Conservation (phyloP, 2,113 vertebrate species). For the Eublepharis macularius region DNA sequence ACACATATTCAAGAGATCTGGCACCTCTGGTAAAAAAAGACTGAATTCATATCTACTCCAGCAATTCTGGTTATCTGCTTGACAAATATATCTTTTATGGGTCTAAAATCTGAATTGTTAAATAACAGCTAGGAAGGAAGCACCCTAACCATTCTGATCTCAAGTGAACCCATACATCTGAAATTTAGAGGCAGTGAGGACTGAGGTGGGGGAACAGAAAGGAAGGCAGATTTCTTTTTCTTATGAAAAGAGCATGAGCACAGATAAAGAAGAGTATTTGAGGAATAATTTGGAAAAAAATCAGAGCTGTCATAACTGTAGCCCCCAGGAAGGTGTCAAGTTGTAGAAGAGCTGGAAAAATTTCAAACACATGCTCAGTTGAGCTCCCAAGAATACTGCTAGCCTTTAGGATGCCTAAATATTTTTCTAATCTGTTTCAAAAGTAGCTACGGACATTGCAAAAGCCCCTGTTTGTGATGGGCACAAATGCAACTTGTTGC, state of each 20-base stretch:
- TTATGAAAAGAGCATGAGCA: too few relatives aligned
- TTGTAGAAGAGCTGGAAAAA: background rate
- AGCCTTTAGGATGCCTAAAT: background rate
- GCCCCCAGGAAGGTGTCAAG: background rate
- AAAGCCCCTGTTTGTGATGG: too few relatives aligned
- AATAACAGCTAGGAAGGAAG: background rate
- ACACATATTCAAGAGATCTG: background rate
- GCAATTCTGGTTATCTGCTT: background rate
- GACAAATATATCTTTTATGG: background rate
- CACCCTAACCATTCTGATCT: background rate
- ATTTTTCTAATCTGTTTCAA: background rate
- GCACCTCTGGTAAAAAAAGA: background rate
- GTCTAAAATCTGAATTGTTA: background rate
- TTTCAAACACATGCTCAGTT: background rate
- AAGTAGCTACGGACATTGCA: too few relatives aligned
- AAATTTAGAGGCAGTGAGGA: background rate
- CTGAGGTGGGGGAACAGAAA: background rate
- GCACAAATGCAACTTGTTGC: too few relatives aligned
- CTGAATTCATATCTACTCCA: background rate
- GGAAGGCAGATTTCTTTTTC: too few relatives aligned
- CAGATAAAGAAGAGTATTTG: too few relatives aligned
- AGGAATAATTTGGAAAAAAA: background rate
- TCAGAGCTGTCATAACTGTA: background rate
- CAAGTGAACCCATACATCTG: background rate
- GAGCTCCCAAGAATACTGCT: background rate